Conservation (phyloP, 2,888 invertebrate genomes). For the Neocrepidodera transversa region DNA sequence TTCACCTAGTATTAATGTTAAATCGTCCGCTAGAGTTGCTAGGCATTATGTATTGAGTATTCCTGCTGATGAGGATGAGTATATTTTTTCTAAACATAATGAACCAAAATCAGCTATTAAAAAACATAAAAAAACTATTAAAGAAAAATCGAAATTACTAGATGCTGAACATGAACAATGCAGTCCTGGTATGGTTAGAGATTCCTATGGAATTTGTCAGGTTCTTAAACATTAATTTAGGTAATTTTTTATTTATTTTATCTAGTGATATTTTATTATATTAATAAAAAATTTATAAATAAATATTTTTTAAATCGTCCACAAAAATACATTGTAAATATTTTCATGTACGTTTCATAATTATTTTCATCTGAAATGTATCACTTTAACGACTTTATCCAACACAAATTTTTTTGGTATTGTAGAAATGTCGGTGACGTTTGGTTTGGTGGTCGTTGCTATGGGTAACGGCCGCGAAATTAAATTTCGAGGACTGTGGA, state of each 20-base stretch:
- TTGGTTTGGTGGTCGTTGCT: too few relatives aligned
- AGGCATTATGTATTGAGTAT: conserved; percentile 46
- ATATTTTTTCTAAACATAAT: conserved; percentile 39
- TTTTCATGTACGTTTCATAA: too few relatives aligned
- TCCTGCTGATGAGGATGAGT: conserved; percentile 49
- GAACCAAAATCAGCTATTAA: conserved; percentile 44
- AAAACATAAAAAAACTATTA: conserved; percentile 46
- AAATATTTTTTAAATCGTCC: too few relatives aligned
- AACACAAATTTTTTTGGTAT: too few relatives aligned
- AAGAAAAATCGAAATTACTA: conserved; percentile 62
- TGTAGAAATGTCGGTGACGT: too few relatives aligned
- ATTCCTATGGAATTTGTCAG: conserved; percentile 70
- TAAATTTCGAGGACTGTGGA: too few relatives aligned
- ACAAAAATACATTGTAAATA: too few relatives aligned
- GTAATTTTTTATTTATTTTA: neutral
- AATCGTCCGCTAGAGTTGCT: conserved; percentile 34
- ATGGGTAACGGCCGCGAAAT: too few relatives aligned
- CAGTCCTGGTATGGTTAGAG: conserved; percentile 74
- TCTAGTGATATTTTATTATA: conserved; percentile 15
- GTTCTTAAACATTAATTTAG: conserved; percentile 21
- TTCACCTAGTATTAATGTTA: conserved; percentile 48
- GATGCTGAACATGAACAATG: conserved; percentile 75
- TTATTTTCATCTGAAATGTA: too few relatives aligned
- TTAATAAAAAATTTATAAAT: conserved; percentile 7
- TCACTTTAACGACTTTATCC: too few relatives aligned